Evolutionary conservation across 2,797 vertebrate species (phyloP), one percentile per base, ranked within the genome.

Genomic region (Sitta carolinensis): DNA sequence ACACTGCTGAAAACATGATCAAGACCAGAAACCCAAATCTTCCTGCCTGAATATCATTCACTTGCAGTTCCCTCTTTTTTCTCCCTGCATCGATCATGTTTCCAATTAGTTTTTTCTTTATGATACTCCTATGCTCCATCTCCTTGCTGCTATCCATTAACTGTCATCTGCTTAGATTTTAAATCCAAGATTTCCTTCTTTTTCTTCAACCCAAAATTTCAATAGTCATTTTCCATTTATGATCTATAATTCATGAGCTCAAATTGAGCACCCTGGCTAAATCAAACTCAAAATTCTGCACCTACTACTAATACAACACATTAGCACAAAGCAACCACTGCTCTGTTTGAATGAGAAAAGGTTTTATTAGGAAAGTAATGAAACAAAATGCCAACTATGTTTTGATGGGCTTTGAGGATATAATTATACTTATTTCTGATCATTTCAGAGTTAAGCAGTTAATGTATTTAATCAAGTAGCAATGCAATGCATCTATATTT

Each of bases 181-280:
- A 97, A 97, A 97, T 97, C 97, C 97, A 95, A 97, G 95, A 97
- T 96, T 97, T 97, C 94, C 96, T 97, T 93, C 94, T 97, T 97
- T 97, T 97, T 94, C 94, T 96, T 94, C 85, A 97, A 96, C 58
- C 94, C 84, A 97, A 98, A 98, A 96, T 98, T 97, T 98, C 95
- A 97, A 78, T 88, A 96, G 94, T 94, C n/a, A 94, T 97, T 98
- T 97, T 89, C 95, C 90, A 92, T 96, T 96, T 98, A 82, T 97
- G 97, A 97, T 98, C 95, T 98, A 97, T 98, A 98, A 98, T 98
- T 97, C 97, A 98, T 97, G 87, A 97, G 82, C 88, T 93, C 84
- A 98, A 96, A 98, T 96, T 97, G 97, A 97, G 94, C 66, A 97
- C 95, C 91, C 96, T 93, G 84, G 77, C 77, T 80, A 97, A 97